Evolutionary conservation across 2,888 invertebrate genomes (phyloP).

Genomic region (Thecophora atra): DNA sequence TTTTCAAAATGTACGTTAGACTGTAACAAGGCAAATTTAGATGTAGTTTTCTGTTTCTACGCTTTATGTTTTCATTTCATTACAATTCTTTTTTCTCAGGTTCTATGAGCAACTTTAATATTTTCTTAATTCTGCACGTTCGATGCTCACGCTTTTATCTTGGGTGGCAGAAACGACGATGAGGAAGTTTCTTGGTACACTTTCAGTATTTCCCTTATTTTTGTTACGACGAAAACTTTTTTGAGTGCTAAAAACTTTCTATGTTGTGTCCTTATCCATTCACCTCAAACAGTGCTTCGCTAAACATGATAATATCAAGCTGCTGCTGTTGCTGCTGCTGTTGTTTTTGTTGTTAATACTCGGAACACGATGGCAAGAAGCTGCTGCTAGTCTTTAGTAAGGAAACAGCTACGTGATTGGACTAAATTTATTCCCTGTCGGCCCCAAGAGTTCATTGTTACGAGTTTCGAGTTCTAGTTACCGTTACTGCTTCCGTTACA

Average conservation of each 20-base stretch:
- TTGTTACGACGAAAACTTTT: conserved; percentile 13
- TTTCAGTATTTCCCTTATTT: conserved; percentile 1
- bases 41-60: no score
- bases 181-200: not conserved
- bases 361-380: not conserved
- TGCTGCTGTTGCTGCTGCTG: not conserved
- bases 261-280: not conserved
- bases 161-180: no score
- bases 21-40: no score
- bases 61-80: not conserved
- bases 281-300: not conserved
- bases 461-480: conserved; percentile 25
- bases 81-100: not conserved
- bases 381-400: conserved; percentile 34
- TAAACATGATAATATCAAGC: not conserved
- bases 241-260: conserved; percentile 24
- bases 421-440: conserved; percentile 61
- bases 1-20: no score
- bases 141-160: not conserved
- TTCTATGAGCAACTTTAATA: not conserved
- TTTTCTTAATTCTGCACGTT: no score
- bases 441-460: conserved; percentile 47
- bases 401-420: conserved; percentile 62
- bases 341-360: not conserved
- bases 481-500: conserved; percentile 1